Evolutionary conservation across 1,140 invertebrate species (phyloP).

Genomic region (Diabrotica virgifera): DNA sequence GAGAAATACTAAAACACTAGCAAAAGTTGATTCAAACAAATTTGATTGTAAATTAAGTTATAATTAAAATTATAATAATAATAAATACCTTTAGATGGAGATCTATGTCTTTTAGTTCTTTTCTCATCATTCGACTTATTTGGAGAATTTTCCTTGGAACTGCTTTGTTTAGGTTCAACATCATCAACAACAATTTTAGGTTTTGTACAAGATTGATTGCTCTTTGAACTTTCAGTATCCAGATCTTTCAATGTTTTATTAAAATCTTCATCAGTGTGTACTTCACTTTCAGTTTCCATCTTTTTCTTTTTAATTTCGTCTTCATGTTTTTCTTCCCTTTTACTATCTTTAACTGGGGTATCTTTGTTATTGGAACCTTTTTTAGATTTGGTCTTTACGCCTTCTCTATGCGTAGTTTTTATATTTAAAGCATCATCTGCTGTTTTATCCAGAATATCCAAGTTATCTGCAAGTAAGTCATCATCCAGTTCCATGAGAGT

Average conservation of each 20-base stretch:
- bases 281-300: neutral
- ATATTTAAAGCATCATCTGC: slow-evolving; percentile 37
- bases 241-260: neutral
- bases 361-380: neutral
- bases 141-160: slow-evolving; percentile 1
- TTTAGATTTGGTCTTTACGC: neutral
- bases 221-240: neutral
- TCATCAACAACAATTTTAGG: neutral
- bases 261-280: neutral
- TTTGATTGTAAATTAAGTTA: no score
- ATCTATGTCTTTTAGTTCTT: neutral
- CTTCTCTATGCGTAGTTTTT: slow-evolving; percentile 18
- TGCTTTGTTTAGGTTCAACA: slow-evolving; percentile 1
- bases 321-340: neutral
- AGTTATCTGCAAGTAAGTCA: slow-evolving; percentile 37
- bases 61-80: neutral
- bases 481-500: slow-evolving; percentile 62
- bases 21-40: no score
- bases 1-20: no score
- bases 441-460: slow-evolving; percentile 41
- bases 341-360: neutral
- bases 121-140: neutral
- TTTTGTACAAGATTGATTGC: neutral
- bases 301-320: neutral
- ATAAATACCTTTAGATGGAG: neutral